Conservation (phyloP, 2,888 invertebrate genomes). For the Blomia tropicalis region DNA sequence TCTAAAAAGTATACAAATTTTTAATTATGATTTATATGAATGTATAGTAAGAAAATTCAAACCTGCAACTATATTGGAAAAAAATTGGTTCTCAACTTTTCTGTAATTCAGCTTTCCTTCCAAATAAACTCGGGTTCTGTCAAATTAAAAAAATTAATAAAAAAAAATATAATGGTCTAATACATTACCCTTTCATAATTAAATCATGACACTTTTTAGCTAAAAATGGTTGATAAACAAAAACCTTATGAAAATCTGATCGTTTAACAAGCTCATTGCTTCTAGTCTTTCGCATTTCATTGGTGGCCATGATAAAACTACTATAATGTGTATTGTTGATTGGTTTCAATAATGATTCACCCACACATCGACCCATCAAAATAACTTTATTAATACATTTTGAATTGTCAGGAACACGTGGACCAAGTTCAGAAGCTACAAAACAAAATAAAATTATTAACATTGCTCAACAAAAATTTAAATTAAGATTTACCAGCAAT, state of each 20-base stretch:
- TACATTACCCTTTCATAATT: conserved; percentile 5
- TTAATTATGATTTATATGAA: neutral
- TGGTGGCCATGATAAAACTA: conserved; percentile 9
- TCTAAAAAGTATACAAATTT: neutral
- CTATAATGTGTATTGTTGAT: conserved; percentile 5
- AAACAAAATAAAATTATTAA: neutral
- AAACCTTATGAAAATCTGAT: conserved; percentile 12
- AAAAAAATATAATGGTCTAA: neutral
- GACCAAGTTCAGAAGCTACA: neutral
- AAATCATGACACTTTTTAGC: neutral
- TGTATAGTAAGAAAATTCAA: neutral
- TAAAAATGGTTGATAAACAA: conserved; percentile 12
- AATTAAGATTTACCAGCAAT: too few species aligned
- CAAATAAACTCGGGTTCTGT: conserved; percentile 1
- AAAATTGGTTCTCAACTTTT: conserved; percentile 10
- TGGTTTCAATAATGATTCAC: neutral
- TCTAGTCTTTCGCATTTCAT: neutral
- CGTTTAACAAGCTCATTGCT: conserved; percentile 12
- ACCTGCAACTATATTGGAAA: conserved; percentile 13
- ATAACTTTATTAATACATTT: conserved; percentile 18
- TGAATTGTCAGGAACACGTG: conserved; percentile 9
- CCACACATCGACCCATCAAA: conserved; percentile 2
- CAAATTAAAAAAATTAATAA: neutral
- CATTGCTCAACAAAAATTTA: too few species aligned
- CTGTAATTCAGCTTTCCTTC: conserved; percentile 16